Conservation (phyloP, 2,113 vertebrate genomes). For the Cephalopholis sonnerati region DNA sequence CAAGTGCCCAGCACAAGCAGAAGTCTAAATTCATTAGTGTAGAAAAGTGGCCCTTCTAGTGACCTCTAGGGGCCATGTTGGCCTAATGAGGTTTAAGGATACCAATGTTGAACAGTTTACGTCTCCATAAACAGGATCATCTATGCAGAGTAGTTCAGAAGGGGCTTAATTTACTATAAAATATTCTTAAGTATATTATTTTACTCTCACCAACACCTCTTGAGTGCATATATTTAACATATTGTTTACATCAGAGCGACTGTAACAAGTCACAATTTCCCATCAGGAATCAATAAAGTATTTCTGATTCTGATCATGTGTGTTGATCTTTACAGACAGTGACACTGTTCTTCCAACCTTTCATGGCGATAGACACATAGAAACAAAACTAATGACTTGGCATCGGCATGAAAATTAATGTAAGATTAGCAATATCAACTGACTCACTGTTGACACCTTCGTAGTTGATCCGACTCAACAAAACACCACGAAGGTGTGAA, state of each 20-base stretch:
- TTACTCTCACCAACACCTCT: too few species aligned
- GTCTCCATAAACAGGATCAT: neutral
- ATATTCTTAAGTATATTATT: too few species aligned
- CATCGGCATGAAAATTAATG: neutral
- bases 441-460: neutral
- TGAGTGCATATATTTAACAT: too few species aligned
- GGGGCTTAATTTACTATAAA: neutral
- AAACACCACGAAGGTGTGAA: too few species aligned
- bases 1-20: neutral
- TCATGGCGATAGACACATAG: neutral
- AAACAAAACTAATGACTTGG: neutral
- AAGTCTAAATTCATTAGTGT: neutral
- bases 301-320: too few species aligned
- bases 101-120: neutral
- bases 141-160: neutral
- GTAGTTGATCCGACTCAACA: too few species aligned
- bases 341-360: too few species aligned
- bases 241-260: too few species aligned
- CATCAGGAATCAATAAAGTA: too few species aligned
- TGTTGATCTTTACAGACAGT: too few species aligned
- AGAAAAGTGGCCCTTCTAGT: neutral
- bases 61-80: conserved; percentile 21
- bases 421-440: neutral
- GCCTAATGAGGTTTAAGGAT: neutral
- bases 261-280: too few species aligned